These are phyloP conservation scores for Leiothrix lutea DNA, from an alignment of 2,113 vertebrate species.

Conservation along the genomic window DNA sequence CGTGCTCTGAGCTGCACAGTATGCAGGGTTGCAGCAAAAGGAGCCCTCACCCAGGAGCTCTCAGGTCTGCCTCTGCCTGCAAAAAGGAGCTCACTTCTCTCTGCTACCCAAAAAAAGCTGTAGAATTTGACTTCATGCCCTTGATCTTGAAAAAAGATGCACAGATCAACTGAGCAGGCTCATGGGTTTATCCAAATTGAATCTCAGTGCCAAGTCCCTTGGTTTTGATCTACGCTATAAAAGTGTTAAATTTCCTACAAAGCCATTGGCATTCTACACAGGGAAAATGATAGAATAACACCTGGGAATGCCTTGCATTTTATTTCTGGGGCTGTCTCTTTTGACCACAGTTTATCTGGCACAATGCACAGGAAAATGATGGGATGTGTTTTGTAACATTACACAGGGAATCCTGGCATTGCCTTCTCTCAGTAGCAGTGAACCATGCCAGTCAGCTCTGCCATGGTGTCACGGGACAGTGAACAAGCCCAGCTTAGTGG, in stretches of 20 bases:
- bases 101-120: background rate
- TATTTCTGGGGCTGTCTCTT: background rate
- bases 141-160: background rate
- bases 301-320: background rate
- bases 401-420: background rate
- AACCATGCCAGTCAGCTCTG: background rate
- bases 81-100: background rate
- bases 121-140: background rate
- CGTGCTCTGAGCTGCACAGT: background rate
- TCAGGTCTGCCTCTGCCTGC: background rate
- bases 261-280: background rate
- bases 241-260: background rate
- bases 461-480: fast-evolving
- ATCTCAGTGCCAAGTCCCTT: background rate
- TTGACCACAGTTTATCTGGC: background rate
- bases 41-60: fast-evolving
- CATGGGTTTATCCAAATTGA: background rate
- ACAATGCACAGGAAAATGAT: background rate
- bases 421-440: background rate
- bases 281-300: background rate
- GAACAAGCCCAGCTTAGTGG: background rate
- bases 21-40: background rate
- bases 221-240: background rate
- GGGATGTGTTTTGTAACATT: background rate
- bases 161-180: background rate